Evolutionary conservation across 2,888 invertebrate genomes (phyloP), one percentile per base, ranked within the genome.

Genomic region (Hemaris fuciformis): DNA sequence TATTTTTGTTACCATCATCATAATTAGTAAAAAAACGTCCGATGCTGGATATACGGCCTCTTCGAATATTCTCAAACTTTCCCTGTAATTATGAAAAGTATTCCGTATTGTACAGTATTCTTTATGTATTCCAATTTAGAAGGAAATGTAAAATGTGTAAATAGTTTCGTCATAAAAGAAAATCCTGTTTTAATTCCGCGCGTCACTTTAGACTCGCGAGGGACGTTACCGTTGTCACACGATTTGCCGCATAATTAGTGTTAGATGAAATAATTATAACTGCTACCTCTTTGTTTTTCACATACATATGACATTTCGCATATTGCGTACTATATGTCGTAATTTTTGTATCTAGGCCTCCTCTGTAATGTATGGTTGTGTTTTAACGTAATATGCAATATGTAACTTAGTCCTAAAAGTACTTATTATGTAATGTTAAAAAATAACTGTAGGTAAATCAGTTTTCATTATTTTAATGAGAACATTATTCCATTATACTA

Each of bases 241-340:
- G 63, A 48, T 60, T 60, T 64, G 66, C 46, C 48, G 56, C 59
- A 60, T 71, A 67, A 73, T 73, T 66, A 66, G 48, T 57, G 46
- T 57, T 38, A 53, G 65, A 63, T 38, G 57, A 69, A 68, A 71
- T 69, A 70, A 74, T 75, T 65, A 68, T 59, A 46, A 59, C 57
- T 62, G 53, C 31, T 25, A 34, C 57, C 43, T 15, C 42, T 22
- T 48, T 60, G 34, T 38, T 38, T 45, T 34, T 45, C 27, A 23
- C 42, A 31, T 20, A 15, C 18, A 23, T 18, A 20, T 18, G 48
- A 18, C n/a, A 53, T 38, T 48, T 60, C 27, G 41, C 38, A 23
- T 48, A 23, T 25, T 15, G 25, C n/a, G 10, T 20, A 48, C 23
- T 13, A 4, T 25, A 41, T 60, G 53, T 41, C 45, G 53, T 60